These are phyloP conservation scores for Theocolax elegans DNA, from an alignment of 1,140 invertebrate species.

Conservation along the genomic window DNA sequence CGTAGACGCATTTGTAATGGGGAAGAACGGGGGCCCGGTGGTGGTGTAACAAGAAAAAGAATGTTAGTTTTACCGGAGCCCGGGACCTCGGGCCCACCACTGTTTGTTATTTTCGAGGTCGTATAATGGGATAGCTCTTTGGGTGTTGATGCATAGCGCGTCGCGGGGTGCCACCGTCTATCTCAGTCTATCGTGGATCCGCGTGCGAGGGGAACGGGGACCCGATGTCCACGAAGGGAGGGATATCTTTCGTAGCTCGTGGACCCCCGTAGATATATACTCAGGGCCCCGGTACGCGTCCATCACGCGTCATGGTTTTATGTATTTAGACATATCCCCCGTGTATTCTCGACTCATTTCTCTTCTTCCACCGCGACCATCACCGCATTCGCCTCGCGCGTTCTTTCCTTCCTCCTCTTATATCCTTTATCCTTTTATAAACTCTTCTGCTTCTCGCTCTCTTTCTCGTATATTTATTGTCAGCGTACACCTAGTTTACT, in stretches of 20 bases:
- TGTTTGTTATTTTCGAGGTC: constrained; percentile 66
- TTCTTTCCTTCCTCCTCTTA: background rate
- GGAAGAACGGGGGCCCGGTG: constrained; percentile 32
- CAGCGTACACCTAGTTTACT: constrained; percentile 16
- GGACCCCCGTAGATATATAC: constrained; percentile 61
- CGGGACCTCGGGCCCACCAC: constrained; percentile 46
- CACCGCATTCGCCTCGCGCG: background rate
- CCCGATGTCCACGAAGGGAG: constrained; percentile 36
- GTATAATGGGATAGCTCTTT: constrained; percentile 56
- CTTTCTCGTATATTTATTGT: too few species aligned
- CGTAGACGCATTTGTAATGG: background rate
- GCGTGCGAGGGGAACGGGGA: background rate
- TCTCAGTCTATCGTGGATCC: constrained; percentile 1
- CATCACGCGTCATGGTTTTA: constrained; percentile 63
- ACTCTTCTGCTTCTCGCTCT: background rate
- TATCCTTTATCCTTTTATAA: background rate
- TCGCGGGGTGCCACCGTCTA: constrained; percentile 60
- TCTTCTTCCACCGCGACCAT: constrained; percentile 35
- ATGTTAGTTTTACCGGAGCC: constrained; percentile 63
- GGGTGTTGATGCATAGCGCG: constrained; percentile 66
- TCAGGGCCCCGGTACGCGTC: constrained; percentile 60
- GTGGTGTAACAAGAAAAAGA: constrained; percentile 62
- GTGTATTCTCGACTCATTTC: constrained; percentile 51
- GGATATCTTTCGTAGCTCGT: constrained; percentile 41
- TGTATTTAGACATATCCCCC: constrained; percentile 64